phyloP scores from a whole-genome alignment of 1,140 invertebrate genomes.

The Drosophila ercepeae region DNA sequence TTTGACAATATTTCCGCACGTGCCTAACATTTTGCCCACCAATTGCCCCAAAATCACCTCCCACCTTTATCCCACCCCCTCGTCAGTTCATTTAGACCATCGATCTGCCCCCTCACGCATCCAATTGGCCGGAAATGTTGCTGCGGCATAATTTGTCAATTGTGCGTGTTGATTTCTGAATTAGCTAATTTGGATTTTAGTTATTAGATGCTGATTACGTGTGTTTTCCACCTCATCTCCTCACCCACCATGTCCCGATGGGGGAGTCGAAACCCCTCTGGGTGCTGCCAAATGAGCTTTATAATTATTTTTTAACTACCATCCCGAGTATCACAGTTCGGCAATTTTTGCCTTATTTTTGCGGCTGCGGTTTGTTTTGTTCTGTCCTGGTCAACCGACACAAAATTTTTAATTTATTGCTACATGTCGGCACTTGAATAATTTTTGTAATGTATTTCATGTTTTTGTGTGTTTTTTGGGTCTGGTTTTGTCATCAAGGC shows the following conservation, averaged over 20 bases:
- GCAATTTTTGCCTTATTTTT: conserved; percentile 42
- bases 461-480: not conserved
- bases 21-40: conserved; percentile 25
- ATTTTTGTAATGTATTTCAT: conserved; percentile 21
- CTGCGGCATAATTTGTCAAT: conserved; percentile 80
- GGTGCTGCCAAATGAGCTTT: conserved; percentile 65
- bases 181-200: conserved; percentile 81
- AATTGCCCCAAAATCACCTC: not conserved
- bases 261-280: too few species aligned
- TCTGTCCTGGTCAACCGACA: not conserved
- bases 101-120: conserved; percentile 54
- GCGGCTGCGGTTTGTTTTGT: conserved; percentile 46
- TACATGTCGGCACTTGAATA: not conserved
- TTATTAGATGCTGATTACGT: conserved; percentile 79
- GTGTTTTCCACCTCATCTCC: conserved; percentile 13
- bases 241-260: not conserved
- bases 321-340: conserved; percentile 23
- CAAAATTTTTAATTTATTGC: conserved; percentile 44
- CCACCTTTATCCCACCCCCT: not conserved
- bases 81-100: conserved; percentile 2
- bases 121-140: conserved; percentile 79
- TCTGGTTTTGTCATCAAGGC: not conserved
- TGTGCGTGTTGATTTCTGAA: conserved; percentile 81
- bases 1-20: conserved; percentile 71
- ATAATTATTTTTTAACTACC: conserved; percentile 66